Conservation (phyloP, 2,113 vertebrate genomes). For the Neofelis nebulosa region DNA sequence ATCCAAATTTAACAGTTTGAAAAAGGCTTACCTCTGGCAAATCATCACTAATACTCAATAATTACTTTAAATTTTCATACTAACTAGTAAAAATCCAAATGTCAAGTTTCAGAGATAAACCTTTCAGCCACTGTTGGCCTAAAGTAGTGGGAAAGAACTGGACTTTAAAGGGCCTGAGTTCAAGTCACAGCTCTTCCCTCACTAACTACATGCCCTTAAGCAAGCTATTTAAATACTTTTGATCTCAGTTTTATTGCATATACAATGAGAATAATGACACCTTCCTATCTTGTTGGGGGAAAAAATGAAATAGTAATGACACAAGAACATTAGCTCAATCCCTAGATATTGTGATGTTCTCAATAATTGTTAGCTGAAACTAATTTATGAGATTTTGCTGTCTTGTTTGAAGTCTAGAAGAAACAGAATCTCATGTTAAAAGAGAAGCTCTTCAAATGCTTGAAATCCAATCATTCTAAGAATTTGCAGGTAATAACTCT, state of each 20-base stretch:
- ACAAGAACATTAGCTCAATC: neutral
- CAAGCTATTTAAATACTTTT: neutral
- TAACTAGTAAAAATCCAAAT: neutral
- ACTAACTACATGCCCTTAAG: neutral
- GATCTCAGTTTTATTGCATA: neutral
- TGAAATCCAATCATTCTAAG: constrained; percentile 1
- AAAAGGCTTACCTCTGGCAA: neutral
- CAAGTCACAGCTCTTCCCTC: neutral
- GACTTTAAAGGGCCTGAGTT: neutral
- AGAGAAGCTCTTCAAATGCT: neutral
- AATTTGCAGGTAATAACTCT: neutral
- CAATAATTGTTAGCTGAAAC: neutral
- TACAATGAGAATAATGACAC: neutral
- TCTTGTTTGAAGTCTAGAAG: neutral
- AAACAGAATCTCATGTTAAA: neutral
- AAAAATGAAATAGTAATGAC: neutral
- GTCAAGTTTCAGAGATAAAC: neutral
- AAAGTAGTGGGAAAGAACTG: neutral
- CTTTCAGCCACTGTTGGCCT: neutral
- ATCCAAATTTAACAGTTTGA: neutral
- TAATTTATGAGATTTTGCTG: neutral
- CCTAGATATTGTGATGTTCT: neutral
- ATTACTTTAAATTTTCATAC: neutral
- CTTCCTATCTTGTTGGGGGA: neutral
- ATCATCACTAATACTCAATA: neutral